Evolutionary conservation across 1,140 invertebrate genomes (phyloP), one percentile per base, ranked within the genome.

Genomic region (Oreohelix idahoensis): DNA sequence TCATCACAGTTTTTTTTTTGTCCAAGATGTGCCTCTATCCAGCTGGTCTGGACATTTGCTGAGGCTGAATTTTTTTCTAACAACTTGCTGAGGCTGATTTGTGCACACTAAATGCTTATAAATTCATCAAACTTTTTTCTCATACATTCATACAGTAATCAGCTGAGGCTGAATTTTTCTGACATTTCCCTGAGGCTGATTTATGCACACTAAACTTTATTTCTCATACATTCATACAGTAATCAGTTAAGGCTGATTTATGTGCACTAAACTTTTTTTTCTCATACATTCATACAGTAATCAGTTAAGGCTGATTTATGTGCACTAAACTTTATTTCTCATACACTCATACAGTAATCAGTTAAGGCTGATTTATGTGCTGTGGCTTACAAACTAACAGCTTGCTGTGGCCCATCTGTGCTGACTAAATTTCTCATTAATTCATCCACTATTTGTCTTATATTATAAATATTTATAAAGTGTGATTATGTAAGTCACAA

Each of bases 21-120:
- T n/a, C 23, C 53, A 58, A 5, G 32, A 71, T 71, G 69, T 71
- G 69, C 69, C 69, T 71, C 69, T 71, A 35, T 39, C 69, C 69
- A 71, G 69, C 69, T 71, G 69, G 69, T 36, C 69, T 71, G 69
- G 69, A 23, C 69, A 35, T 35, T 35, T 71, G 69, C 38, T 36
- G 69, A 71, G 69, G 69, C 38, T 71, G 5, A n/a, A 23, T 11
- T 5, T 58, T 20, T 11, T 58, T n/a, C 20, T 58, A n/a, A 58
- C 17, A 58, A 58, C 53, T 15, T 5, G 53, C 20, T 58, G 5
- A n/a, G 10, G 17, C 53, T 23, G 26, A 23, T 58, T 58, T 20
- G 53, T 23, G 53, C 26, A 11, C 17, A 49, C 23, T 58, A 2
- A 58, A 4, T 58, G 53, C 23, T 23, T 58, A 2, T 58, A 23